These are phyloP conservation scores for Clusia tigrina DNA, from an alignment of 2,888 invertebrate species.

Conservation along the genomic window DNA sequence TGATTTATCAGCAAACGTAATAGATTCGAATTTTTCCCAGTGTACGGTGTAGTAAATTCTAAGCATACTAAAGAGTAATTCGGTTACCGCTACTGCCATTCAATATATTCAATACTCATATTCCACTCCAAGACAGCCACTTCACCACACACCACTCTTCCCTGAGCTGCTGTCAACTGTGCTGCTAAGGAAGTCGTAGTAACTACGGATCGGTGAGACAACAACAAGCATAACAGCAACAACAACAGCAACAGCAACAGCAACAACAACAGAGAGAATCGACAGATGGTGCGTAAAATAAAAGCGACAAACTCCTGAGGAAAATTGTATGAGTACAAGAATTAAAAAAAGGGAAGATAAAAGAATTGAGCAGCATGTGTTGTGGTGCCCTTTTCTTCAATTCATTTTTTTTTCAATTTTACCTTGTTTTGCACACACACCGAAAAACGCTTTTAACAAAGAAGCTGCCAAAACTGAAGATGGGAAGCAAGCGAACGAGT, in stretches of 20 bases:
- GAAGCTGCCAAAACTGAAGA: background rate
- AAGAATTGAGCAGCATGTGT: slow-evolving; percentile 30
- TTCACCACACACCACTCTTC: background rate
- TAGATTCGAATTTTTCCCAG: too few species aligned
- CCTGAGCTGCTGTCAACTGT: too few species aligned
- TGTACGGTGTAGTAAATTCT: too few species aligned
- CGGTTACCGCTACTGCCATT: slow-evolving; percentile 24
- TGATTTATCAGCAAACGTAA: too few species aligned
- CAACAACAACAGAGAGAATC: slow-evolving; percentile 18
- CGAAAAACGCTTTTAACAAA: background rate
- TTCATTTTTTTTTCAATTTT: background rate
- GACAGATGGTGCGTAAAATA: slow-evolving; percentile 38
- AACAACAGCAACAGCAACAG: slow-evolving; percentile 22
- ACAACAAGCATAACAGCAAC: slow-evolving; percentile 12
- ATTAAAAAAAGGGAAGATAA: slow-evolving; percentile 17
- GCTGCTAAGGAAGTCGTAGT: slow-evolving; percentile 3
- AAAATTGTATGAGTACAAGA: too few species aligned
- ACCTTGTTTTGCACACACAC: background rate
- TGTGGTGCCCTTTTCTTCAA: background rate
- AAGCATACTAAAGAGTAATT: slow-evolving; percentile 6
- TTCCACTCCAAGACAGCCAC: background rate
- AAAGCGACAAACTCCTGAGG: slow-evolving; percentile 29
- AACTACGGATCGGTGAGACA: background rate
- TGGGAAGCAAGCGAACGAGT: background rate
- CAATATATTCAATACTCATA: background rate